Conservation (phyloP, 2,113 vertebrate genomes). For the Vireo altiloquus region DNA sequence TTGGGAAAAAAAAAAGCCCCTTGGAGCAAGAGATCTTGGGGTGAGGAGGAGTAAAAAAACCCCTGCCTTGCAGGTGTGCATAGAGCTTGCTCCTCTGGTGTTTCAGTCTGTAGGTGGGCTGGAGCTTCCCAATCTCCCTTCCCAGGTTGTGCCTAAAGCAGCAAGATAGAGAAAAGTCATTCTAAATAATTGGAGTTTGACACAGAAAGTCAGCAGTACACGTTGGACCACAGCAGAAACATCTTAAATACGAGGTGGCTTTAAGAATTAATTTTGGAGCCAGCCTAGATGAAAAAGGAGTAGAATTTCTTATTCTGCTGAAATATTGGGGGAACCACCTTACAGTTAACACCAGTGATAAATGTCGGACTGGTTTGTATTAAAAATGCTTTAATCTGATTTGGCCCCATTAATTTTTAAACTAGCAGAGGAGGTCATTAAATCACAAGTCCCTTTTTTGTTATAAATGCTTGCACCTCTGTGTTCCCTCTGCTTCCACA, state of each 20-base stretch:
- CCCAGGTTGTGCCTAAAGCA: background rate
- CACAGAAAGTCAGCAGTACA: rapidly evolving
- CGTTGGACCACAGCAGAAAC: background rate
- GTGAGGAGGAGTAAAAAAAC: rapidly evolving
- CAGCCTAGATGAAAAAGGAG: background rate
- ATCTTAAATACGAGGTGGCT: background rate
- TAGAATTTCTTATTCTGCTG: background rate
- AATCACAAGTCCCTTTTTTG: constrained; percentile 72
- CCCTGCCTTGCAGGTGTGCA: background rate
- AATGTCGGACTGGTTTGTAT: constrained; percentile 38
- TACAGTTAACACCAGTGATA: constrained; percentile 36
- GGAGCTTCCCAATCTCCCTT: background rate
- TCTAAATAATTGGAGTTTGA: background rate
- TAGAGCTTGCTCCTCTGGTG: rapidly evolving
- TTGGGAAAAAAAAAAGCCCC: background rate
- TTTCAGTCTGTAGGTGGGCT: background rate
- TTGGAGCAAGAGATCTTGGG: background rate
- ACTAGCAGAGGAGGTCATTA: constrained; percentile 69
- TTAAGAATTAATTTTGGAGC: background rate
- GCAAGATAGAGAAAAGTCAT: rapidly evolving
- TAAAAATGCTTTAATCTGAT: constrained; percentile 68
- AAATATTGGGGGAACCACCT: constrained; percentile 2
- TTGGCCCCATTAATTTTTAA: constrained; percentile 67
- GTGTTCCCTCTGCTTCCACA: constrained; percentile 59
- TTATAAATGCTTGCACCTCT: constrained; percentile 69